Percentiles rank a stretch among this genome's conserved stretches.
phyloP scores from a whole-genome alignment of 2,113 vertebrate species.

The Chrysochloris asiatica region DNA sequence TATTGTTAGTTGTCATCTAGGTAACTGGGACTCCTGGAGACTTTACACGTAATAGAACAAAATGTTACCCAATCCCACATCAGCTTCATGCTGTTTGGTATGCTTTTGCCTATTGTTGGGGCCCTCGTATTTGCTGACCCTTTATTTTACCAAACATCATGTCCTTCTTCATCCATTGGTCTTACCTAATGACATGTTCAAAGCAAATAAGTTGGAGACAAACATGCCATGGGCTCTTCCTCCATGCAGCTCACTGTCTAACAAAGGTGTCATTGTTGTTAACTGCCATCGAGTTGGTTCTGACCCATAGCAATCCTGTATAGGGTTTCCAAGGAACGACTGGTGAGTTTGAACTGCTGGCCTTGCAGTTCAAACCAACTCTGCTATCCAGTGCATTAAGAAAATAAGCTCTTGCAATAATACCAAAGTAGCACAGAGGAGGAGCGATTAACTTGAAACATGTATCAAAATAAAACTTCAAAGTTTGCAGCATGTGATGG shows the following conservation, averaged over 20 bases:
- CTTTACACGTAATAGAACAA: neutral
- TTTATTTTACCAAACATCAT: neutral
- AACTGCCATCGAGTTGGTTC: too few species aligned
- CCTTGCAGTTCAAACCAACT: too few species aligned
- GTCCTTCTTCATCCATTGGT: neutral
- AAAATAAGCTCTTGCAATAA: neutral
- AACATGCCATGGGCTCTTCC: neutral
- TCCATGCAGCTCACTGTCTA: neutral
- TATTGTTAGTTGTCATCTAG: neutral
- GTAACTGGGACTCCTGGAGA: neutral
- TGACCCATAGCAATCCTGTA: too few species aligned
- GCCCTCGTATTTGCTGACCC: neutral
- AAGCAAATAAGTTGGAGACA: neutral
- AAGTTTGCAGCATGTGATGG: neutral
- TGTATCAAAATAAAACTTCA: conserved; percentile 4
- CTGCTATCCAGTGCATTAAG: too few species aligned
- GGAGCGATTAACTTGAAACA: neutral
- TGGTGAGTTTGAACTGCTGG: too few species aligned
- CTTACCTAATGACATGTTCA: neutral
- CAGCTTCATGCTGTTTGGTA: neutral
- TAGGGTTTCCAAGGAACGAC: too few species aligned
- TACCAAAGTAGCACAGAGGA: neutral
- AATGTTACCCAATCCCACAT: neutral
- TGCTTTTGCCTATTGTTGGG: neutral
- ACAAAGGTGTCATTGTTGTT: too few species aligned